Evolutionary conservation across 1,140 invertebrate genomes (phyloP).

Genomic region (Bombus confusus): DNA sequence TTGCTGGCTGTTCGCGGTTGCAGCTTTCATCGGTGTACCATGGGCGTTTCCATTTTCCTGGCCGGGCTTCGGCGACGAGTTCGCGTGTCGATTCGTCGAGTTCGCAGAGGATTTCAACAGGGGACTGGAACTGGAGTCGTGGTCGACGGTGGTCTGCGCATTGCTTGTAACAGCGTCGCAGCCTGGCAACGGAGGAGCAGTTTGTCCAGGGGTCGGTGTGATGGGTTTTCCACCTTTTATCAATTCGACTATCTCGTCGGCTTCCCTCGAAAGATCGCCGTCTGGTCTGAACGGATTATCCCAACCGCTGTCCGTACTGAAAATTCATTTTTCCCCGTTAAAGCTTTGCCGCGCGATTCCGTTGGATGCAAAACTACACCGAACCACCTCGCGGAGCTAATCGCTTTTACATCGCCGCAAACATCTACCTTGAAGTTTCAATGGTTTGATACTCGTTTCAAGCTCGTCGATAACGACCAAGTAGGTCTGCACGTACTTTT

Average conservation of each 20-base stretch:
- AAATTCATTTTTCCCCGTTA: conserved; percentile 70
- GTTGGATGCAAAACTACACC: too few relatives aligned
- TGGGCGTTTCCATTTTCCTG: conserved; percentile 80
- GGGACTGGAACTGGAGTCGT: conserved; percentile 78
- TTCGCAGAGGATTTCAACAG: conserved; percentile 73
- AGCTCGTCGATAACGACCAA: background rate
- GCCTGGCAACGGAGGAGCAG: conserved; percentile 77
- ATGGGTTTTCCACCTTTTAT: conserved; percentile 95
- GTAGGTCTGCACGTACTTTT: background rate
- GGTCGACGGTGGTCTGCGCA: conserved; percentile 60
- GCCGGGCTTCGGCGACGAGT: conserved; percentile 71
- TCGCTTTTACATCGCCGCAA: background rate
- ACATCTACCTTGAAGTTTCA: background rate
- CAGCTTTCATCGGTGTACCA: conserved; percentile 77
- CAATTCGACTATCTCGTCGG: conserved; percentile 97
- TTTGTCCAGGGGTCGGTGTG: conserved; percentile 85
- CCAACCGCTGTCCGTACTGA: conserved; percentile 96
- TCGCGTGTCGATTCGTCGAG: conserved; percentile 71
- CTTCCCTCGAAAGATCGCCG: conserved; percentile 96
- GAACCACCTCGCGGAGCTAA: background rate
- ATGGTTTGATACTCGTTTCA: background rate
- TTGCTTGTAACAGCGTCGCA: conserved; percentile 67
- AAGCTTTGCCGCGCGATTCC: too few relatives aligned
- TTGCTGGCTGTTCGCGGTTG: conserved; percentile 72
- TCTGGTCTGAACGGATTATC: conserved; percentile 99